Conservation (phyloP, 1,140 invertebrate genomes). For the Cheumatopsyche charites region DNA sequence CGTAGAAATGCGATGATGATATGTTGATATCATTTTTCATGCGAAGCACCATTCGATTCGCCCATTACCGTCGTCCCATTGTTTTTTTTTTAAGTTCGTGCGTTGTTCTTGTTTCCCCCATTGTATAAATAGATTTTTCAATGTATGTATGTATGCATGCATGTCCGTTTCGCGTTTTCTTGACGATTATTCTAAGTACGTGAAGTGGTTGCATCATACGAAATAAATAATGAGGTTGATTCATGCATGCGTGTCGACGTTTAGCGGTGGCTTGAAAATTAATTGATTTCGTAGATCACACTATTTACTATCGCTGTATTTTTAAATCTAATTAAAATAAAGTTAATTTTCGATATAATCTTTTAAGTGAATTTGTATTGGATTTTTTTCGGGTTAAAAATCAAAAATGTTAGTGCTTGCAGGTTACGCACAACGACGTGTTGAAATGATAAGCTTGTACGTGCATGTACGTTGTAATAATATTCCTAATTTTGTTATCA, state of each 20-base stretch:
- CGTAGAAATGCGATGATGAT: slow-evolving; percentile 38
- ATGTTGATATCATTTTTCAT: slow-evolving; percentile 47
- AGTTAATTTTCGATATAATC: no score
- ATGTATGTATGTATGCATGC: not conserved
- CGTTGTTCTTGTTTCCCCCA: not conserved
- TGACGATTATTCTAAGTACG: slow-evolving; percentile 17
- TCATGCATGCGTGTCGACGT: no score
- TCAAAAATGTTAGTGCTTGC: no score
- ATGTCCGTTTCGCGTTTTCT: slow-evolving; percentile 2
- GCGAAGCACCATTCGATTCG: slow-evolving; percentile 41
- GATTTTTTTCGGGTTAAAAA: no score
- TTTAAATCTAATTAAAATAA: no score
- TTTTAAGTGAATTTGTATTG: no score
- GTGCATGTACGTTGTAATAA: slow-evolving; percentile 17
- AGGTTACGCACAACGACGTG: not conserved
- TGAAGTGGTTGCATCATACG: not conserved
- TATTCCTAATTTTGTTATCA: slow-evolving; percentile 22
- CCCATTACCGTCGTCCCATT: slow-evolving; percentile 33
- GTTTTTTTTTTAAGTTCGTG: slow-evolving; percentile 26
- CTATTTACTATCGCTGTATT: no score
- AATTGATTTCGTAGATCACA: no score
- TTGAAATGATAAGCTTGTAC: not conserved
- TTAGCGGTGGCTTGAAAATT: no score
- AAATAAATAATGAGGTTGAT: not conserved
- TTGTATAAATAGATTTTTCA: no score